Evolutionary conservation across 2,888 invertebrate species (phyloP).

Genomic region (Ceramica pisi): DNA sequence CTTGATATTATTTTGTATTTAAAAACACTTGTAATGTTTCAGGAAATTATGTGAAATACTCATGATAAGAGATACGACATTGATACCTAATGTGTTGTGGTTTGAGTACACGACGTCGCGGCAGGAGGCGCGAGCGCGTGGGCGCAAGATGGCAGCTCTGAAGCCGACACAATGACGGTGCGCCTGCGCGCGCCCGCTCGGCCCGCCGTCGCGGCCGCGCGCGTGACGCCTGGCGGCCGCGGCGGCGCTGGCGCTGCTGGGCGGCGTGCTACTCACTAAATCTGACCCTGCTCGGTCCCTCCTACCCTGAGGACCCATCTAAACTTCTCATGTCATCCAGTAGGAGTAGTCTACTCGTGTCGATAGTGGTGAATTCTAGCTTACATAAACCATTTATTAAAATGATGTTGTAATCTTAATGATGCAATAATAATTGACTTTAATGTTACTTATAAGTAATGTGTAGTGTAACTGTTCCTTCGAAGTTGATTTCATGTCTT

Average conservation of each 20-base stretch:
- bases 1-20: background rate
- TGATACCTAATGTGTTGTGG: slow-evolving; percentile 98
- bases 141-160: slow-evolving; percentile 95
- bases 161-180: slow-evolving; percentile 95
- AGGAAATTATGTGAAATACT: slow-evolving; percentile 97
- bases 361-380: slow-evolving; percentile 47
- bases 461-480: slow-evolving; percentile 58
- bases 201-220: slow-evolving; percentile 79
- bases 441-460: slow-evolving; percentile 44
- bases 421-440: slow-evolving; percentile 65
- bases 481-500: slow-evolving; percentile 48
- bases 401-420: slow-evolving; percentile 52
- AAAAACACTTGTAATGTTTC: slow-evolving; percentile 70
- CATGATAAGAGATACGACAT: slow-evolving; percentile 96
- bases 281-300: slow-evolving; percentile 72
- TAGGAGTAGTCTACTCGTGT: slow-evolving; percentile 14
- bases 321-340: slow-evolving; percentile 25
- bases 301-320: slow-evolving; percentile 62
- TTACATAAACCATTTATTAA: slow-evolving; percentile 38
- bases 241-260: slow-evolving; percentile 81
- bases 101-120: slow-evolving; percentile 97
- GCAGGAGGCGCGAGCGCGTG: slow-evolving; percentile 95
- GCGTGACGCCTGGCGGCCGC: slow-evolving; percentile 88
- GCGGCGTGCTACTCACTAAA: slow-evolving; percentile 78
- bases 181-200: slow-evolving; percentile 85